Evolutionary conservation across 2,797 vertebrate genomes (phyloP).

Genomic region (Pelobates cultripes): DNA sequence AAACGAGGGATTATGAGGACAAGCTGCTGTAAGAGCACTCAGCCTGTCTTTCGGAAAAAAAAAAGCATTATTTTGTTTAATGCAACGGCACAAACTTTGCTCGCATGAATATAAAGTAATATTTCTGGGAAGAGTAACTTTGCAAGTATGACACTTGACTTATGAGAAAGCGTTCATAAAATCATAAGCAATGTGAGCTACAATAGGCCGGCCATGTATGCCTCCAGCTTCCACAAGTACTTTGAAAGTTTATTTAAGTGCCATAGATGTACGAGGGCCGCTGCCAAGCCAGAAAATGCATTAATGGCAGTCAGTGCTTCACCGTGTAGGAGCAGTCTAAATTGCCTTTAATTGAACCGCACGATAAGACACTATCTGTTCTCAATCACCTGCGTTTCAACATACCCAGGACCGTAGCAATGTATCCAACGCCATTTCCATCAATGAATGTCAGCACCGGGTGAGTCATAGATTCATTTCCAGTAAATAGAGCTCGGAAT

Average conservation of each 20-base stretch:
- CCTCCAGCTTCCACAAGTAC: conserved; percentile 33
- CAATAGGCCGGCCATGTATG: conserved; percentile 25
- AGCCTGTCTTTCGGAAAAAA: conserved; percentile 30
- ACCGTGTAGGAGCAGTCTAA: conserved; percentile 20
- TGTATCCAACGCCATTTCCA: neutral
- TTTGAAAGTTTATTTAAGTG: conserved; percentile 47
- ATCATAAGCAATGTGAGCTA: conserved; percentile 36
- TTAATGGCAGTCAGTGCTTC: conserved; percentile 38
- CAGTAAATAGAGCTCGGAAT: too few species aligned
- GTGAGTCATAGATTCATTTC: neutral
- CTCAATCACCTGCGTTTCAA: conserved; percentile 3
- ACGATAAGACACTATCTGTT: conserved; percentile 28
- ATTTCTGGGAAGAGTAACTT: conserved; percentile 50
- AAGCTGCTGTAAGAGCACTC: conserved; percentile 29
- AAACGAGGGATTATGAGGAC: conserved; percentile 37
- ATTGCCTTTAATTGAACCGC: conserved; percentile 49
- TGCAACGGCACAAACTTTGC: conserved; percentile 46
- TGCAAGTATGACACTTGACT: conserved; percentile 48
- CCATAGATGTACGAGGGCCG: neutral
- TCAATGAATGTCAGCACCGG: neutral
- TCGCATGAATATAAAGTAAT: conserved; percentile 52
- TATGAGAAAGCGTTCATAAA: conserved; percentile 43
- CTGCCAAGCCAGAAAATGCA: conserved; percentile 47
- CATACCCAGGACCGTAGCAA: conserved; percentile 6
- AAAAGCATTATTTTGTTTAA: conserved; percentile 51